These are phyloP conservation scores for Leptobrachium leishanense DNA, from an alignment of 2,113 vertebrate species.

Conservation along the genomic window DNA sequence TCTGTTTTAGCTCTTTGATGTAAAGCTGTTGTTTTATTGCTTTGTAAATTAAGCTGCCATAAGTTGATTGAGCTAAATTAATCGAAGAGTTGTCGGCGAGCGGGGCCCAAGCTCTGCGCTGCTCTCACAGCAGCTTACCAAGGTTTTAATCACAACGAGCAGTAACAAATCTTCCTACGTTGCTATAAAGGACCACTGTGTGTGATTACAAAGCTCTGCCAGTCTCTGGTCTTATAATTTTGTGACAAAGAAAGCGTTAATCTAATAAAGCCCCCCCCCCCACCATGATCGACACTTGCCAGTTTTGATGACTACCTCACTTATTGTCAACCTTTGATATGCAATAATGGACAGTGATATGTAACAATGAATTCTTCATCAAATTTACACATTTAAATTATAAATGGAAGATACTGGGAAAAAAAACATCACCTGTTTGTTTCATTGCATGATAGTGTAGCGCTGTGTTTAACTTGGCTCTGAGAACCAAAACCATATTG, in stretches of 20 bases:
- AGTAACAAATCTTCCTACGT: slow-evolving; percentile 38
- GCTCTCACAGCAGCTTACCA: slow-evolving; percentile 35
- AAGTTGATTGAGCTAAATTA: slow-evolving; percentile 80
- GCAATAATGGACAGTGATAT: background rate
- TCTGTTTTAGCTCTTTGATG: slow-evolving; percentile 74
- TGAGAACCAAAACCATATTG: no score
- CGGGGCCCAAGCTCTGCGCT: slow-evolving; percentile 34
- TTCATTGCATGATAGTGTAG: no score
- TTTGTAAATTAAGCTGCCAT: slow-evolving; percentile 73
- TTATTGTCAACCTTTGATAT: background rate
- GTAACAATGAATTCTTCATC: background rate
- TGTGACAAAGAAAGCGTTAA: slow-evolving; percentile 27
- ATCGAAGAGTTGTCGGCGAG: slow-evolving; percentile 58
- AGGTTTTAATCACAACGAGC: slow-evolving; percentile 41
- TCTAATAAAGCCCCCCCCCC: background rate
- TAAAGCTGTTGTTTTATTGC: slow-evolving; percentile 73
- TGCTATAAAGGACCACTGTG: slow-evolving; percentile 19
- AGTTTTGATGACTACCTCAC: no score
- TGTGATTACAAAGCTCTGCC: slow-evolving; percentile 6
- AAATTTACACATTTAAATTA: background rate
- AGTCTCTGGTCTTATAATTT: background rate
- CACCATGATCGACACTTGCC: no score
- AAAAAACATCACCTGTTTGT: no score
- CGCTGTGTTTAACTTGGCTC: no score
- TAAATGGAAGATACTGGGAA: no score